phyloP scores from a whole-genome alignment of 2,113 vertebrate genomes.

The Arizona elegans region DNA sequence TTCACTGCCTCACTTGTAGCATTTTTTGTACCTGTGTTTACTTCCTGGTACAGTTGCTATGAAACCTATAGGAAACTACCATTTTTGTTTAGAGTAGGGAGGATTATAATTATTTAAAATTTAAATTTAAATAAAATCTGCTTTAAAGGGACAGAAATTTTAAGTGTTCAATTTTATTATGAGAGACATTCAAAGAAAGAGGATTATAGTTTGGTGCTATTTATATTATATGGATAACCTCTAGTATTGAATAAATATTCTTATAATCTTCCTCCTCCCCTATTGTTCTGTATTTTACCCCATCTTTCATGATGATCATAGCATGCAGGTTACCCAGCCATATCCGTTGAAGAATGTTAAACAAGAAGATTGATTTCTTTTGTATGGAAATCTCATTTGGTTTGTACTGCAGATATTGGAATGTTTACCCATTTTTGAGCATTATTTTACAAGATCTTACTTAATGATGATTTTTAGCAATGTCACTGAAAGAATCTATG shows the following conservation, averaged over 20 bases:
- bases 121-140: background rate
- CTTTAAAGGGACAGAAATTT: fast-evolving
- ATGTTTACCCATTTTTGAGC: constrained; percentile 30
- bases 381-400: constrained; percentile 30
- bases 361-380: constrained; percentile 54
- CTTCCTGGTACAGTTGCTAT: constrained; percentile 64
- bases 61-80: constrained; percentile 70
- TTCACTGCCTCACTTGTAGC: constrained; percentile 51
- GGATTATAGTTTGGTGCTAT: constrained; percentile 17
- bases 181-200: background rate
- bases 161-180: background rate
- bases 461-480: constrained; percentile 59
- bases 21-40: background rate
- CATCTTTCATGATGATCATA: constrained; percentile 23
- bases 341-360: constrained; percentile 56
- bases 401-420: constrained; percentile 31
- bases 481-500: constrained; percentile 65
- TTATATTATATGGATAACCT: background rate
- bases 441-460: background rate
- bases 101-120: background rate
- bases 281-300: constrained; percentile 11
- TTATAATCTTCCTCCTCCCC: constrained; percentile 51
- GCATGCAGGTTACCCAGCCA: constrained; percentile 10
- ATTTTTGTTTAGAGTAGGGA: constrained; percentile 30
- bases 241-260: constrained; percentile 46